Percentiles rank a stretch among this genome's conserved stretches.
These are phyloP conservation scores for Neoarius graeffei DNA, from an alignment of 2,113 vertebrate species.

Conservation along the genomic window DNA sequence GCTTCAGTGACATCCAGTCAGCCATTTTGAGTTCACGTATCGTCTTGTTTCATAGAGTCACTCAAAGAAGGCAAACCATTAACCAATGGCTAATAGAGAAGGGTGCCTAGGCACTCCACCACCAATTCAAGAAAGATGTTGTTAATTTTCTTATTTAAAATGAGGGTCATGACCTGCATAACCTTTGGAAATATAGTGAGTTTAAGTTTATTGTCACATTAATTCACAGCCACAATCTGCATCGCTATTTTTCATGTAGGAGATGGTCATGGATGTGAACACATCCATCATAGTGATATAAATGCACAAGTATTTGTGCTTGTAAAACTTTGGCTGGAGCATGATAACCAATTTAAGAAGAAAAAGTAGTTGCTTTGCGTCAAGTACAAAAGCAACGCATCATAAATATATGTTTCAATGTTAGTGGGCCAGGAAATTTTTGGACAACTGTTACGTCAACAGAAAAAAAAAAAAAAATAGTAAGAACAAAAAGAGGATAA, in stretches of 20 bases:
- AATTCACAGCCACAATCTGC: not conserved
- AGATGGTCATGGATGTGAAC: not conserved
- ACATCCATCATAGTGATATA: not conserved
- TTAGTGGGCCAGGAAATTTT: not conserved
- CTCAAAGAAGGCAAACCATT: not conserved
- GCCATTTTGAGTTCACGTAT: conserved; percentile 26
- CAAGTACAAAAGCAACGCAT: not conserved
- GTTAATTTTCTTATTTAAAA: not conserved
- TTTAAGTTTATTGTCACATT: not conserved
- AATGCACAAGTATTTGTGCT: not conserved
- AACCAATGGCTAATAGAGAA: not conserved
- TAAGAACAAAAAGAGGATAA: too few relatives aligned
- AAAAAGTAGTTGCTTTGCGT: not conserved
- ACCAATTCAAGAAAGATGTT: not conserved
- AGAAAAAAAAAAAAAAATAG: not conserved
- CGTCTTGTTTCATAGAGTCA: not conserved
- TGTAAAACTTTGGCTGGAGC: not conserved
- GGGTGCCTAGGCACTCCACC: not conserved
- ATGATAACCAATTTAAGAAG: not conserved
- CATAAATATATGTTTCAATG: not conserved
- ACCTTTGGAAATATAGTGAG: not conserved
- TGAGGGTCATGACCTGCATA: not conserved
- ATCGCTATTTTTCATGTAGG: not conserved
- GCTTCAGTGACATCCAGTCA: not conserved
- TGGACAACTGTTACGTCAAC: not conserved